Evolutionary conservation across 2,113 vertebrate species (phyloP), one percentile per base, ranked within the genome.

Genomic region (Hepsetus odoe): DNA sequence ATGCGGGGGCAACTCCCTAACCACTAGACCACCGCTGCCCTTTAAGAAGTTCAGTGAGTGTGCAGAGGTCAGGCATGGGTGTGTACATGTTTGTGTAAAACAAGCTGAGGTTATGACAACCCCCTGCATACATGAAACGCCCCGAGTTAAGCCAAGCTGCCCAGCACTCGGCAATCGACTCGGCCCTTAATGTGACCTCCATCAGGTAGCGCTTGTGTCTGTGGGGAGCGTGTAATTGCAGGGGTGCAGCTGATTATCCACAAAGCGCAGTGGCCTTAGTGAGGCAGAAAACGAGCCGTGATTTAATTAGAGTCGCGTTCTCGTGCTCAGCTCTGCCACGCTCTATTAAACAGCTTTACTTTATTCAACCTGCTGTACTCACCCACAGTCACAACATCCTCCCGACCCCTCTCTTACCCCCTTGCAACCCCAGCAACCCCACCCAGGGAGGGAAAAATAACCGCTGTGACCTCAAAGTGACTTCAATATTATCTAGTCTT

Each of bases 381-480:
- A 84, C 55, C 51, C 62, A 85, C 86, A 90, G 88, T 74, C 90
- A 91, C 85, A 93, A 90, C 90, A 90, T 86, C 82, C 88, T 86
- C 81, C 70, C 76, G 32, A 65, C 61, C 35, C 20, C 13, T 1
- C 18, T 65, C 30, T 53, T 71, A 42, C 26, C 66, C 40, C 74
- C 4, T 85, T 84, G 82, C 22, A 68, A n/a, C 61, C 62, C 79
- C 9, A 85, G 88, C 89, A 89, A 88, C 85, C 85, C 51, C 0
- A 40, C 13, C 67, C 67, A 70, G 38, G 9, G 13, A 56, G 32
- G 38, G n/a, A 32, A 20, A 24, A 35, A 35, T 10, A 7, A 30
- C 8, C 4, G 35, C 7, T 44, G 33, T 42, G 38, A 61, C 56
- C 59, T 30, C 68, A 33, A 1, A 51, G 11, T 11, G 42, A 14